A percentile compares a stretch with the other conserved stretches of the same genome.
These are phyloP conservation scores for Ischnus inquisitorius DNA, from an alignment of 2,888 invertebrate genomes.

Conservation along the genomic window DNA sequence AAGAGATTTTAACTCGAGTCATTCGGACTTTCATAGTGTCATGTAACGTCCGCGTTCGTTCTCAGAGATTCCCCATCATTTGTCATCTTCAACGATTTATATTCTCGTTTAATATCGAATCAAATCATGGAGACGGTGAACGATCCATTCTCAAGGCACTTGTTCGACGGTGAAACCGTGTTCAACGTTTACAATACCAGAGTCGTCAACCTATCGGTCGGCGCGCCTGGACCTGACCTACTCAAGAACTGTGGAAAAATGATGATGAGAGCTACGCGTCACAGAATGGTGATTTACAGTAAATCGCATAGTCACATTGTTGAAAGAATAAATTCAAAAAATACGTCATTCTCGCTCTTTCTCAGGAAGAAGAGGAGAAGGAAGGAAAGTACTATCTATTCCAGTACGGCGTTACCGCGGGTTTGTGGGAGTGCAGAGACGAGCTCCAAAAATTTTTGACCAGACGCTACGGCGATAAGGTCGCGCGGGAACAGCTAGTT, in stretches of 20 bases:
- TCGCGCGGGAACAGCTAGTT: conserved; percentile 86
- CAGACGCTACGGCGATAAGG: conserved; percentile 84
- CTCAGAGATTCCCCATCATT: background rate
- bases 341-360: background rate
- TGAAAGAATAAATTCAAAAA: background rate
- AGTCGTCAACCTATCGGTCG: conserved; percentile 86
- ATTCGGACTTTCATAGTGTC: background rate
- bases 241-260: conserved; percentile 85
- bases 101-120: background rate
- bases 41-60: background rate
- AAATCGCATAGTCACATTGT: background rate
- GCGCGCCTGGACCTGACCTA: conserved; percentile 87
- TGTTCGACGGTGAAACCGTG: conserved; percentile 85
- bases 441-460: conserved; percentile 86
- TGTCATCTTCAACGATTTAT: background rate
- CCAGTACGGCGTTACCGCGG: conserved; percentile 87
- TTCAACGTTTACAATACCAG: conserved; percentile 86
- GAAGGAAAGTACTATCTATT: conserved; percentile 85
- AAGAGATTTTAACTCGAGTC: background rate
- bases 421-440: conserved; percentile 85
- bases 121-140: conserved; percentile 61
- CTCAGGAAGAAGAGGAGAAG: conserved; percentile 81
- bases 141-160: conserved; percentile 84
- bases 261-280: conserved; percentile 85
- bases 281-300: conserved; percentile 84